Percentiles rank a stretch among this genome's conserved stretches.
These are phyloP conservation scores for Peromyscus nudipes DNA, from an alignment of 2,797 vertebrate genomes.

Conservation along the genomic window DNA sequence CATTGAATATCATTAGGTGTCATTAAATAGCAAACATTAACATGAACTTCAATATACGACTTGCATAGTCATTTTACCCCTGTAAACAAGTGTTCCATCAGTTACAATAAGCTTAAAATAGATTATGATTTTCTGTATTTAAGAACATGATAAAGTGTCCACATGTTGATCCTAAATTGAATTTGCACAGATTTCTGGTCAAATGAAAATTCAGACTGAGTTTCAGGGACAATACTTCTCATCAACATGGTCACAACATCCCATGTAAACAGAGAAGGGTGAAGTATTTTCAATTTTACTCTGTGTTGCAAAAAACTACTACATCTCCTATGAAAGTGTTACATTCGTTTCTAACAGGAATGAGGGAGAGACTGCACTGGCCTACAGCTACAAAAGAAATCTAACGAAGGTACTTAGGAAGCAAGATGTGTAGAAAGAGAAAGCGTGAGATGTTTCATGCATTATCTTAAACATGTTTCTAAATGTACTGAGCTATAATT, in stretches of 20 bases:
- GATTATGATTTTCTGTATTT: constrained; percentile 83
- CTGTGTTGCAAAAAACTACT: constrained; percentile 3
- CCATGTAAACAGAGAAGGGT: constrained; percentile 33
- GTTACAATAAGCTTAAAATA: constrained; percentile 83
- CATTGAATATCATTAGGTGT: constrained; percentile 98
- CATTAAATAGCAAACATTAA: constrained; percentile 99
- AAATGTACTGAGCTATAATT: not conserved
- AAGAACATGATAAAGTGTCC: constrained; percentile 71
- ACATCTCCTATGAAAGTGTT: not conserved
- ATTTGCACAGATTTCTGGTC: constrained; percentile 73
- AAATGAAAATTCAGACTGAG: constrained; percentile 55
- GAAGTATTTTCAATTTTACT: constrained; percentile 41
- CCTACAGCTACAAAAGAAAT: constrained; percentile 61
- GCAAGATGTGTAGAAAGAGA: not conserved
- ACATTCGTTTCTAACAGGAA: not conserved
- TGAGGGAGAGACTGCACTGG: not conserved
- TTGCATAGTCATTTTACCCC: constrained; percentile 88
- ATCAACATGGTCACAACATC: not conserved
- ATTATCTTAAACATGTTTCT: not conserved
- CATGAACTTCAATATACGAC: constrained; percentile 91
- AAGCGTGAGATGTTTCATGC: not conserved
- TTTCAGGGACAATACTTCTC: constrained; percentile 56
- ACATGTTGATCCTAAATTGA: constrained; percentile 76
- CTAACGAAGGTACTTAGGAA: constrained; percentile 49
- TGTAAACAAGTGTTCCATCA: constrained; percentile 86